Conservation (phyloP, 53 echinoderm and acorn worm species). For the Luidia sarsii region DNA sequence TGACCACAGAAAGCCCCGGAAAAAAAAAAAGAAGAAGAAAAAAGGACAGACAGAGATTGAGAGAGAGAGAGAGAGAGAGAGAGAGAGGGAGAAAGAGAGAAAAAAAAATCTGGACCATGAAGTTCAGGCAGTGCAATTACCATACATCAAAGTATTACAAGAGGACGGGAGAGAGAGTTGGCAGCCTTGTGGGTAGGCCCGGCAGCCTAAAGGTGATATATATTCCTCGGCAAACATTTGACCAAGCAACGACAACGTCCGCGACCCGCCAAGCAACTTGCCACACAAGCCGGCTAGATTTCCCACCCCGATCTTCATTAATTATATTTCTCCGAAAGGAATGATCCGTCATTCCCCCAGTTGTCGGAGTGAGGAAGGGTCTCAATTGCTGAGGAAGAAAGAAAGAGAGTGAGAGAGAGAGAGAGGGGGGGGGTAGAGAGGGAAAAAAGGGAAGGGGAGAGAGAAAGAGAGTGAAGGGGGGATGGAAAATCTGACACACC, state of each 20-base stretch:
- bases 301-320: conserved; percentile 23
- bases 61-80: too few species aligned
- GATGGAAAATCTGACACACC: too few species aligned
- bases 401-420: not conserved
- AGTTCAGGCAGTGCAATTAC: conserved; percentile 10
- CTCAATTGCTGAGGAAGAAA: not conserved
- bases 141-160: too few species aligned
- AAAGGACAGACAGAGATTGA: not conserved
- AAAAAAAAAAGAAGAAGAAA: not conserved
- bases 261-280: too few species aligned
- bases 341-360: conserved; percentile 36
- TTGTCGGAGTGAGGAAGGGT: not conserved
- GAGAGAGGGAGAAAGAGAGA: not conserved
- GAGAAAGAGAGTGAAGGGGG: conserved; percentile 16
- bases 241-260: conserved; percentile 25
- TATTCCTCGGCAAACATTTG: conserved; percentile 51
- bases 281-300: not conserved
- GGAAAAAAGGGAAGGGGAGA: not conserved
- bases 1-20: too few species aligned
- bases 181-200: too few species aligned
- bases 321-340: conserved; percentile 31
- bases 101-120: not conserved
- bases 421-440: not conserved
- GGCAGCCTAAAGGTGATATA: conserved; percentile 38
- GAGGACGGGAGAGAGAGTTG: too few species aligned